These are phyloP conservation scores for Campylomormyrus tamandua DNA, from an alignment of 2,113 vertebrate genomes.

Conservation along the genomic window DNA sequence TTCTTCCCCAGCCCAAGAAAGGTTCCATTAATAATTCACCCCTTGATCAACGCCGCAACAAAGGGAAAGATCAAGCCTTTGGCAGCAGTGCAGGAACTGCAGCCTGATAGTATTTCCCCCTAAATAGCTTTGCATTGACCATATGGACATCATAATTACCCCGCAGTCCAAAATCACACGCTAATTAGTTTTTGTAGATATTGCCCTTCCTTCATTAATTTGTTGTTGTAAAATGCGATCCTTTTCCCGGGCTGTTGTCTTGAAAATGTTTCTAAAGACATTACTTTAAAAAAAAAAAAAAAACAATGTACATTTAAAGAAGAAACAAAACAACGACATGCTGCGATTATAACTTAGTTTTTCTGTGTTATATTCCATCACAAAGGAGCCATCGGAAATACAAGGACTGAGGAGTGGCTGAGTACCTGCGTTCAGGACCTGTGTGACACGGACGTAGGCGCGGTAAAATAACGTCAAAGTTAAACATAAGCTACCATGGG, in stretches of 20 bases:
- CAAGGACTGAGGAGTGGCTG: neutral
- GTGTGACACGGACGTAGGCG: neutral
- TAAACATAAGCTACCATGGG: neutral
- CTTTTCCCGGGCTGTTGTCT: slow-evolving; percentile 8
- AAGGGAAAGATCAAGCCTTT: slow-evolving; percentile 61
- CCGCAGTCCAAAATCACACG: slow-evolving; percentile 26
- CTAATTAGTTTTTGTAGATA: slow-evolving; percentile 26
- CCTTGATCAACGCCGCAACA: slow-evolving; percentile 56
- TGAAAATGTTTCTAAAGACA: neutral
- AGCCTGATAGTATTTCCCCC: slow-evolving; percentile 49
- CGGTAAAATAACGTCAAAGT: neutral
- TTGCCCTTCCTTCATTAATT: slow-evolving; percentile 19
- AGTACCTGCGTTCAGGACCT: neutral
- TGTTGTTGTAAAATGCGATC: slow-evolving; percentile 5
- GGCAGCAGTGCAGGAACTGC: slow-evolving; percentile 44
- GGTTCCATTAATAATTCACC: slow-evolving; percentile 74
- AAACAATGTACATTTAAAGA: neutral
- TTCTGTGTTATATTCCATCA: neutral
- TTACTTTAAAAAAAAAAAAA: neutral
- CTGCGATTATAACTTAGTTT: neutral
- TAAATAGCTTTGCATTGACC: slow-evolving; percentile 59
- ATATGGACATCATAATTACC: slow-evolving; percentile 59
- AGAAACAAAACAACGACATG: no score
- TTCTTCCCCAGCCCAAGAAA: slow-evolving; percentile 60
- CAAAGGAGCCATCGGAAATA: neutral